Evolutionary conservation across 2,113 vertebrate species (phyloP), one percentile per base, ranked within the genome.

Genomic region (Poeciliopsis turrubarensis): DNA sequence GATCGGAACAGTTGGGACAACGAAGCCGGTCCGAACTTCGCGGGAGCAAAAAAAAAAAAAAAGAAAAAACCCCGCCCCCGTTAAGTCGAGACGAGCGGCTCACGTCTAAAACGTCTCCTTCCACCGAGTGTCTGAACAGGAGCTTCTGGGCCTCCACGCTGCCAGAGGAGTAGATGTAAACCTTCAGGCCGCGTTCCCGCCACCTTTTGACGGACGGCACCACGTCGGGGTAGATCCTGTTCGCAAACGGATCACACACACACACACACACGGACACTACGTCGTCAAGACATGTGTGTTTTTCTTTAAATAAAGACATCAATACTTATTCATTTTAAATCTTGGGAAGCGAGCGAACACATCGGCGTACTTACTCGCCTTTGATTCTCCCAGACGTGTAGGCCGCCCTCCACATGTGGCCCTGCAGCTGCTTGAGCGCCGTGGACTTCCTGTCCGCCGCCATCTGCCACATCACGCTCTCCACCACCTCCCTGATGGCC

Each of bases 71-170:
- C 29, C 29, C 29, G 0, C 32, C 34, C 34, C 34, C 10, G 34
- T 37, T 37, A 37, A 37, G 10, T 12, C 10, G 11, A 37, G 34
- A 37, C 11, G 34, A 37, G 34, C 34, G 10, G 34, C 94, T 92
- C 90, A 96, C 98, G 81, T 97, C 95, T 91, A 97, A 92, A 66
- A 99, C 94, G 72, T 99, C 94, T 73, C 97, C 98, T 90, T 99
- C 96, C 3, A 96, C 95, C 22, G 97, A 99, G 82, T 97, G 94
- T 65, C 95, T 94, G 0, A 99, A 99, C 65, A 99, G 89, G 27
- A 99, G 96, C 74, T 98, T 99, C 93, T 99, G 98, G 3, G 98
- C 97, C 86, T 99, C 98, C 3, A 99, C 91, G 4, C 97, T 99
- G 73, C 98, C 98, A 15, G 97, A 98, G 2, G 98, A 99, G 92